These are phyloP conservation scores for Drosophila burlai DNA, from an alignment of 1,140 invertebrate species.

Conservation along the genomic window DNA sequence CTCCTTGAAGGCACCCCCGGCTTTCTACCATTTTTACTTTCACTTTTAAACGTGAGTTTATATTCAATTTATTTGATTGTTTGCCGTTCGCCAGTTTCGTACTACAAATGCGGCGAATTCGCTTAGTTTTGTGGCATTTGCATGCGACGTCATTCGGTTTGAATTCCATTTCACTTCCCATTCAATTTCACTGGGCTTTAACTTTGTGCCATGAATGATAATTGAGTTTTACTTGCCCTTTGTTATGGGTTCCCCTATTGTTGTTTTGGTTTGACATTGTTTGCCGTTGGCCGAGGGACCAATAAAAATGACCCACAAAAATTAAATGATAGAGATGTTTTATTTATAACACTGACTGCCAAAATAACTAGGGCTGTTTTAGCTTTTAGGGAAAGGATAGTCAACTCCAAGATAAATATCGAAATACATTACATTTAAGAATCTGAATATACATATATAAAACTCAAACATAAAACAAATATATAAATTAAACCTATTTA, in stretches of 20 bases:
- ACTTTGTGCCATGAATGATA: slow-evolving; percentile 73
- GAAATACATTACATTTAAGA: neutral
- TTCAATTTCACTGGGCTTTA: slow-evolving; percentile 63
- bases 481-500: neutral
- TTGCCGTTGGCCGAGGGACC: slow-evolving; percentile 27
- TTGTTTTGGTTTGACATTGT: slow-evolving; percentile 49
- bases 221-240: slow-evolving; percentile 62
- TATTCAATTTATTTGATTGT: slow-evolving; percentile 75
- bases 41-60: slow-evolving; percentile 72
- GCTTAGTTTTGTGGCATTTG: slow-evolving; percentile 46
- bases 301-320: neutral
- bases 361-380: neutral
- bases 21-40: slow-evolving; percentile 49
- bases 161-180: slow-evolving; percentile 47
- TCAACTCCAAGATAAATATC: neutral
- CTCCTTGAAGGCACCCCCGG: slow-evolving; percentile 19
- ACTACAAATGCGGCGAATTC: slow-evolving; percentile 45
- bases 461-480: neutral
- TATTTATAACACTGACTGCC: neutral
- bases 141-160: slow-evolving; percentile 58
- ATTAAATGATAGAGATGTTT: neutral
- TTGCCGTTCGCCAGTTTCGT: slow-evolving; percentile 27
- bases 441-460: neutral
- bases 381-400: neutral
- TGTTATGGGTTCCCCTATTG: slow-evolving; percentile 27